A percentile compares a stretch with the other conserved stretches of the same genome.
Conservation (phyloP, 2,888 invertebrate species). For the Aromia moschata region DNA sequence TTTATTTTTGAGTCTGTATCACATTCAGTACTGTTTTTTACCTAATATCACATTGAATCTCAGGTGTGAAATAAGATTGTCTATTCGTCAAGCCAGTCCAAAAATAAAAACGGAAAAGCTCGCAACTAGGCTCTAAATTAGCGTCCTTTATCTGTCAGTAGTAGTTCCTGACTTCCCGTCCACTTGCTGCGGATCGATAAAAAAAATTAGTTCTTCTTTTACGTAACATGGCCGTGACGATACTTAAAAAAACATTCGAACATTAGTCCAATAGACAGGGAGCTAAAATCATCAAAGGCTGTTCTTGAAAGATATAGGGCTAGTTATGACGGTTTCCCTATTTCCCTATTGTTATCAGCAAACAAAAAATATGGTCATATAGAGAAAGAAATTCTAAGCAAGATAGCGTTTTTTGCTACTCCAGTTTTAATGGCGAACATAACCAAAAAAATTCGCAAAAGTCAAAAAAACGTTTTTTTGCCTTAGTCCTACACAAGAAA, state of each 20-base stretch:
- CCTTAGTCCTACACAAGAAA: too few relatives aligned
- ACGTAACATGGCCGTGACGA: constrained; percentile 4
- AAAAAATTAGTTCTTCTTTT: constrained; percentile 25
- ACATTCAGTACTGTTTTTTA: constrained; percentile 1
- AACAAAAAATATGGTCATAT: too few relatives aligned
- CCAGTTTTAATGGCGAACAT: too few relatives aligned
- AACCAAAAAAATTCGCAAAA: too few relatives aligned
- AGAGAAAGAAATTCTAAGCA: too few relatives aligned
- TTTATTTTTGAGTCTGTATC: constrained; percentile 6
- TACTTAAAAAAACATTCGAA: constrained; percentile 11
- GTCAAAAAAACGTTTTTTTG: too few relatives aligned
- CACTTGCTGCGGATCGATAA: constrained; percentile 31
- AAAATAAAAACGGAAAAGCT: constrained; percentile 14
- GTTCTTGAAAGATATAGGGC: too few relatives aligned
- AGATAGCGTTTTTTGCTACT: too few relatives aligned
- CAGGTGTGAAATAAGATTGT: constrained; percentile 1
- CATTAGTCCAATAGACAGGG: too few relatives aligned
- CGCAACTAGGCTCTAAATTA: constrained; percentile 17
- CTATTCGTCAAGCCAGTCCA: constrained; percentile 6
- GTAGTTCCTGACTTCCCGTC: constrained; percentile 31
- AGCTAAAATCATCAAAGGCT: too few relatives aligned
- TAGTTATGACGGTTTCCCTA: too few relatives aligned
- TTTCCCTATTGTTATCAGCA: too few relatives aligned
- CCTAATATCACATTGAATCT: constrained; percentile 7
- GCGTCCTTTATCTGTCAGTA: constrained; percentile 29